A percentile compares a stretch with the other conserved stretches of the same genome.
Conservation (phyloP, 1,140 invertebrate genomes). For the Brachionus plicatilis region DNA sequence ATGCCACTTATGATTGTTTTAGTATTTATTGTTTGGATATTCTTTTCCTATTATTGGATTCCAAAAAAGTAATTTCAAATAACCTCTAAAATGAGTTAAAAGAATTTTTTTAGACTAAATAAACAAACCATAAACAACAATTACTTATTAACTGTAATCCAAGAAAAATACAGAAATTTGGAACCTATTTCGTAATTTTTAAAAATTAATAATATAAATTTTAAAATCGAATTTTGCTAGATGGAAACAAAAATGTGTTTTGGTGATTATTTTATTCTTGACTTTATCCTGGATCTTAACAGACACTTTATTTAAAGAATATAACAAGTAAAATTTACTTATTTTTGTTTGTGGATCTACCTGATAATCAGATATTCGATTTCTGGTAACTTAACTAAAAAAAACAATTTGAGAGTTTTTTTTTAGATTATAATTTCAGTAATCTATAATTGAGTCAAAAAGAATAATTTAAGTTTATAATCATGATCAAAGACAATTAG, state of each 20-base stretch:
- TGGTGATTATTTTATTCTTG: neutral
- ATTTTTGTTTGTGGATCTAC: neutral
- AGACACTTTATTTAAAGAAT: neutral
- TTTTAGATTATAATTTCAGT: too few relatives aligned
- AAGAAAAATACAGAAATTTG: constrained; percentile 11
- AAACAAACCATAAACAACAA: neutral
- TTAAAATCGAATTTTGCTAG: too few relatives aligned
- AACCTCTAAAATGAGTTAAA: neutral
- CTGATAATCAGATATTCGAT: too few relatives aligned
- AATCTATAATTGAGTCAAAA: too few relatives aligned
- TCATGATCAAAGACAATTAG: too few relatives aligned
- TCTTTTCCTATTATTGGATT: neutral
- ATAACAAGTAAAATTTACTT: neutral
- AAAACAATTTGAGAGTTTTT: too few relatives aligned
- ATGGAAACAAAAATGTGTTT: neutral
- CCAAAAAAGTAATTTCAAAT: neutral
- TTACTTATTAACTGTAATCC: neutral
- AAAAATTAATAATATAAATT: neutral
- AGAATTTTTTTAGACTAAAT: neutral
- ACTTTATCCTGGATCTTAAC: neutral
- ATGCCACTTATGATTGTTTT: neutral
- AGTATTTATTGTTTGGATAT: neutral
- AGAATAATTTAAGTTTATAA: too few relatives aligned
- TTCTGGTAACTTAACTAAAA: too few relatives aligned
- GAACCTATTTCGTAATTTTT: neutral